phyloP scores from a whole-genome alignment of 2,797 vertebrate genomes.

The Leptodactylus fallax region DNA sequence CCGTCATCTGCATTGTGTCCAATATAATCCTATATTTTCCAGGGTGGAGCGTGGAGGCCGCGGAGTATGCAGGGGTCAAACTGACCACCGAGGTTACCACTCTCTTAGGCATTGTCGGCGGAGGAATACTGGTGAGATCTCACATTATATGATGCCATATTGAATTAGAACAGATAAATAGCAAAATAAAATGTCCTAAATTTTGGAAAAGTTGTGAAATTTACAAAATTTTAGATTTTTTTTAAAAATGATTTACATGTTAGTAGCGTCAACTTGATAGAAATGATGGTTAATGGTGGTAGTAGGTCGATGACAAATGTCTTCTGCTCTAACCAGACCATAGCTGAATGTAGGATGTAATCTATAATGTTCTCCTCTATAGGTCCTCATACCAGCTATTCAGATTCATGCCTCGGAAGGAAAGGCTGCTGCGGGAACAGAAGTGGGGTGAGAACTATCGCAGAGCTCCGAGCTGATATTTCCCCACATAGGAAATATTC shows the following conservation, averaged over 20 bases:
- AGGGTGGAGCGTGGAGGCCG: constrained; percentile 64
- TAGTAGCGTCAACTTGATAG: background rate
- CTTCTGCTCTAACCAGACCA: no score
- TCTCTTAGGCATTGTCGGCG: constrained; percentile 76
- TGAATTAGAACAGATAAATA: no score
- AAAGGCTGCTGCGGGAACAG: constrained; percentile 82
- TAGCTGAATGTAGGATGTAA: no score
- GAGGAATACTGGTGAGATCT: constrained; percentile 77
- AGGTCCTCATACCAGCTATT: constrained; percentile 82
- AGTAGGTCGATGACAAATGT: background rate
- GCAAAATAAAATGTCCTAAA: no score
- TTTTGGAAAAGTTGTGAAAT: no score
- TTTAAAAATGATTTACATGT: background rate
- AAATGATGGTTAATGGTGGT: background rate
- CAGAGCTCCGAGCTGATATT: no score
- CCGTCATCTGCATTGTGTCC: constrained; percentile 70
- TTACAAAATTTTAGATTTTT: no score
- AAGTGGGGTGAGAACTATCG: constrained; percentile 82
- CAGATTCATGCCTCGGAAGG: constrained; percentile 79
- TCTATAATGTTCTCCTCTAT: background rate
- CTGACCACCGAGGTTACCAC: constrained; percentile 75
- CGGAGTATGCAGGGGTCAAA: fast-evolving
- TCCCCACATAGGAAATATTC: background rate
- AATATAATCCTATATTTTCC: constrained; percentile 80
- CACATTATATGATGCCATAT: no score